A percentile compares a stretch with the other conserved stretches of the same genome.
Evolutionary conservation across 2,797 vertebrate species (phyloP).

Genomic region (Spinibarbus caldwelli): DNA sequence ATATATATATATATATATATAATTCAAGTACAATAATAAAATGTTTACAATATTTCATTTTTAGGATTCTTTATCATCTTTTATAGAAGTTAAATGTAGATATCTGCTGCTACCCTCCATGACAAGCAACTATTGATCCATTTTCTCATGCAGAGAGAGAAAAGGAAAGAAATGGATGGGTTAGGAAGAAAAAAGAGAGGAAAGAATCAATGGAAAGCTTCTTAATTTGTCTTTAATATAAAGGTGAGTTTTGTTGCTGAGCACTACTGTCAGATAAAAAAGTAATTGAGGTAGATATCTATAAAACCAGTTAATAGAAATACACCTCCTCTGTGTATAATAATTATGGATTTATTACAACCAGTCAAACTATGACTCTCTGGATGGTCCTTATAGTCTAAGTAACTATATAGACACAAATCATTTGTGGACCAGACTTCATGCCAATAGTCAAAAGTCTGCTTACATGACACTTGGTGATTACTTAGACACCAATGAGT

Average conservation of each 20-base stretch:
- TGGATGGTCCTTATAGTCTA: neutral
- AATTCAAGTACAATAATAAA: too few species aligned
- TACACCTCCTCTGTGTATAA: neutral
- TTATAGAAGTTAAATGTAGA: neutral
- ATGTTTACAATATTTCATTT: too few species aligned
- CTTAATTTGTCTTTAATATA: conserved; percentile 6
- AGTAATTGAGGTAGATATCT: neutral
- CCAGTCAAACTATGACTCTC: neutral
- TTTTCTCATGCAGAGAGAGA: neutral
- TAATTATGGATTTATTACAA: neutral
- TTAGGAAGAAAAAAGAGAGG: neutral
- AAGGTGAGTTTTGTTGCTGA: neutral
- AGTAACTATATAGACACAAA: neutral
- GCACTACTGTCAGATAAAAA: neutral
- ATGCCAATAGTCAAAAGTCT: neutral
- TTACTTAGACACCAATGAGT: neutral
- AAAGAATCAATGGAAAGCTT: conserved; percentile 21
- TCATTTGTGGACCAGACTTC: neutral
- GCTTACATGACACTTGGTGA: neutral
- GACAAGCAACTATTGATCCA: neutral
- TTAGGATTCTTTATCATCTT: neutral
- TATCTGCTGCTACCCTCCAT: neutral
- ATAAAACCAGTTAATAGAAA: neutral
- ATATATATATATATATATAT: too few species aligned
- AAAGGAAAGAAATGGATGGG: neutral